A percentile compares a stretch with the other conserved stretches of the same genome.
phyloP scores from a whole-genome alignment of 2,888 invertebrate species.

The Bedellia somnulentella region DNA sequence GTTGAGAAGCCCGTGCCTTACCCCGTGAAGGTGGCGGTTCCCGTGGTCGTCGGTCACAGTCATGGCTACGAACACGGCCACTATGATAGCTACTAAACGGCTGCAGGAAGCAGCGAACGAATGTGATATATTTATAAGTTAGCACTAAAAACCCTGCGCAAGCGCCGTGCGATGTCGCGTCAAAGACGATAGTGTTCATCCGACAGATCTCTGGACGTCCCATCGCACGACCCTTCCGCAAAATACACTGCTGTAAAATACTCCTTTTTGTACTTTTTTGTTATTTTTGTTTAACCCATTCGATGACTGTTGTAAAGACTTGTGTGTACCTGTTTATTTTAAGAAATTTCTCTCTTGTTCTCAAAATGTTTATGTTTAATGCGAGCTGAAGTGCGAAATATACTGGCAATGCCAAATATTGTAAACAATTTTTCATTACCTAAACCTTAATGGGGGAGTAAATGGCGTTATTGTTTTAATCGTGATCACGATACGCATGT shows the following conservation, averaged over 20 bases:
- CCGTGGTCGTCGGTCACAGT: constrained; percentile 47
- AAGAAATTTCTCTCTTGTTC: constrained; percentile 13
- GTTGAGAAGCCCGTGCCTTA: constrained; percentile 65
- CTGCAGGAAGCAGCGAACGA: constrained; percentile 55
- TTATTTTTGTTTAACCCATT: constrained; percentile 27
- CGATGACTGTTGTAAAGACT: constrained; percentile 47
- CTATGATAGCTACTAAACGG: constrained; percentile 54
- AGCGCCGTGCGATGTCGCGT: constrained; percentile 25
- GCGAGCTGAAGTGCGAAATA: constrained; percentile 24
- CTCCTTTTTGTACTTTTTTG: constrained; percentile 30
- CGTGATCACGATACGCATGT: no score
- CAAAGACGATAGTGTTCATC: constrained; percentile 30
- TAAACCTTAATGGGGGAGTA: no score
- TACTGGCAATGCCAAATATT: constrained; percentile 31
- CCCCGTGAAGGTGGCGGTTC: constrained; percentile 65
- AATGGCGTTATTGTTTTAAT: no score
- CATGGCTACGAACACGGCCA: constrained; percentile 53
- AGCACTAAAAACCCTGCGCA: constrained; percentile 35
- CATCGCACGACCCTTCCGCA: constrained; percentile 28
- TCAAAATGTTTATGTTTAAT: constrained; percentile 17
- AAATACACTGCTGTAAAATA: constrained; percentile 40
- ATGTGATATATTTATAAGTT: constrained; percentile 60
- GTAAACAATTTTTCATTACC: no score
- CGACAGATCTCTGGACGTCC: constrained; percentile 20
- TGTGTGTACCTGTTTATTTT: constrained; percentile 53